Evolutionary conservation across 2,797 vertebrate genomes (phyloP), one percentile per base, ranked within the genome.

Genomic region (Oryzias dopingdopingensis): DNA sequence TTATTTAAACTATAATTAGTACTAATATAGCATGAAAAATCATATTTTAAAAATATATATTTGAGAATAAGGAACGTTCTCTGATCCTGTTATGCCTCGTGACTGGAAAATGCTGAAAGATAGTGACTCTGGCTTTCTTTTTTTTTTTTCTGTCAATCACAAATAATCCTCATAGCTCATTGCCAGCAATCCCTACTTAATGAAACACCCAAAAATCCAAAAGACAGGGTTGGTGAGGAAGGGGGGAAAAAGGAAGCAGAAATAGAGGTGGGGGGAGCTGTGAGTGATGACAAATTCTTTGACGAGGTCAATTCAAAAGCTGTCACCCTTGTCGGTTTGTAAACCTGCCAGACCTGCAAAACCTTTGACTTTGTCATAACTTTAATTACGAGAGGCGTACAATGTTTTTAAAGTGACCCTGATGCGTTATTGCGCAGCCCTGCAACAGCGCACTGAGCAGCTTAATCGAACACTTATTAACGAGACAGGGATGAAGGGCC

Each of bases 131-230:
- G 79, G 86, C 90, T 86, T 90, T 73, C 77, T 40, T 80, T 67
- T 88, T 62, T 85, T 85, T 37, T 37, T 12, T 37, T 12, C 78
- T 89, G 71, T 87, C 91, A 91, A 89, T 91, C 85, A 86, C 86
- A 91, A 89, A 90, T 89, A 91, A 83, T 87, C 85, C 80, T 85
- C 82, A 83, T 76, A 89, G 82, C 86, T 91, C 87, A 89, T 90
- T 89, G 90, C 75, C 78, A 73, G 65, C 72, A 69, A 72, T 22
- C 72, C 70, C 74, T 81, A 84, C 79, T 83, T 88, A 89, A 89
- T 90, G 89, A 86, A 37, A 79, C 77, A 46, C 54, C 54, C 51
- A 49, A 70, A 67, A 84, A 77, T 63, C 74, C 49, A 44, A 42
- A 15, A 26, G 16, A 13, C 8, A 15, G 14, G 6, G 4, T 5